Conservation (phyloP, 2,797 vertebrate species). For the Numenius phaeopus region DNA sequence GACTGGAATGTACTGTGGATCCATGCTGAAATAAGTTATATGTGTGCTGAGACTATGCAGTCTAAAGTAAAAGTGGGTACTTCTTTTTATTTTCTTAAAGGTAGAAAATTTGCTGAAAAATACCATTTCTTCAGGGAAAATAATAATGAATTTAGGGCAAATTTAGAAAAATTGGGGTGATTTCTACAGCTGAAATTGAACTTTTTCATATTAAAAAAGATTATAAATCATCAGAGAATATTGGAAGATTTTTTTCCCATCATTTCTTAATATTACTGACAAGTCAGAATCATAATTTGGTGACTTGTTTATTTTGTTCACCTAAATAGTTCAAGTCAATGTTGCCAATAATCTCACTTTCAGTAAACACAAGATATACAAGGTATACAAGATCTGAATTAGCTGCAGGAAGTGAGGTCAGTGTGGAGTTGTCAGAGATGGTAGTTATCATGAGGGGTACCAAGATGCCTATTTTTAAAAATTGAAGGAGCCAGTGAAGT, state of each 20-base stretch:
- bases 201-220: not conserved
- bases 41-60: not conserved
- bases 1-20: not conserved
- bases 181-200: not conserved
- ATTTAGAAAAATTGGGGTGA: not conserved
- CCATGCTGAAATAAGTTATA: not conserved
- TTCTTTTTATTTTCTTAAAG: not conserved
- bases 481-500: not conserved
- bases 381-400: not conserved
- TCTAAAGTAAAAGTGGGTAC: not conserved
- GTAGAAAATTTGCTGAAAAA: not conserved
- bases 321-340: not conserved
- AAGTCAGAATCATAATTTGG: not conserved
- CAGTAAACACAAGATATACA: not conserved
- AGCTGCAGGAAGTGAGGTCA: not conserved
- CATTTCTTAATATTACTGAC: not conserved
- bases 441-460: not conserved
- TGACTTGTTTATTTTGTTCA: not conserved
- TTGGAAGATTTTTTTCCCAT: not conserved
- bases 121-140: not conserved
- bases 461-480: not conserved
- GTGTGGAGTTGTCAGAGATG: not conserved
- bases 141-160: not conserved
- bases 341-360: not conserved
- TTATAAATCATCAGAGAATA: not conserved